Conservation (phyloP, 1,140 invertebrate species). For the Charaxes varanes region DNA sequence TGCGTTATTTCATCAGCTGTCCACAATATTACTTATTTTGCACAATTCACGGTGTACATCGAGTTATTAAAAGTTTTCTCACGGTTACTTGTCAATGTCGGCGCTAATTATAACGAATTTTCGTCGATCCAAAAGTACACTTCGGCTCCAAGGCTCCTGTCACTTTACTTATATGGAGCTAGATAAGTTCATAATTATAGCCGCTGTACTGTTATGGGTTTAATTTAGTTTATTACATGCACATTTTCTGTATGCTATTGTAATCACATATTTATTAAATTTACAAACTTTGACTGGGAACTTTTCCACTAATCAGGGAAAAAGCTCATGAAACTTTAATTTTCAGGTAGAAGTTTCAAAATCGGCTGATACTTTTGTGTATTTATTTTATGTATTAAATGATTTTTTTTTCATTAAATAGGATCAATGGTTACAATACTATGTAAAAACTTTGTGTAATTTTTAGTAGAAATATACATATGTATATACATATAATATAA, state of each 20-base stretch:
- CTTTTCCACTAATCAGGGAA: no score
- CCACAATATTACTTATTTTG: slow-evolving; percentile 10
- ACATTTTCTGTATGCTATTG: no score
- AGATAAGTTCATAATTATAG: not conserved
- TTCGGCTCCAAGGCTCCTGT: slow-evolving; percentile 14
- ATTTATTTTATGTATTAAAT: not conserved
- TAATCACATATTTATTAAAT: no score
- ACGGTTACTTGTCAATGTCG: slow-evolving; percentile 10
- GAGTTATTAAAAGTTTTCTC: slow-evolving; percentile 7
- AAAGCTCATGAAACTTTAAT: no score
- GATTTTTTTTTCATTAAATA: no score
- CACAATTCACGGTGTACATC: slow-evolving; percentile 2
- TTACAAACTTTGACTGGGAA: no score
- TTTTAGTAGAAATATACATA: no score
- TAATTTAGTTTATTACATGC: no score
- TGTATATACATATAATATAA: not conserved
- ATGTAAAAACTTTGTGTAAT: no score
- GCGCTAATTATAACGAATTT: slow-evolving; percentile 12
- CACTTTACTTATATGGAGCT: slow-evolving; percentile 1
- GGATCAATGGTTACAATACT: no score
- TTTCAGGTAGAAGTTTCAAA: no score
- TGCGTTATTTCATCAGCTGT: slow-evolving; percentile 12
- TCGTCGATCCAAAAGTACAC: slow-evolving; percentile 9
- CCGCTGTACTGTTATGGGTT: not conserved
- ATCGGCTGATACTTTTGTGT: no score